Evolutionary conservation across 2,888 invertebrate species (phyloP), one percentile per base, ranked within the genome.

Genomic region (Candidula unifasciata): DNA sequence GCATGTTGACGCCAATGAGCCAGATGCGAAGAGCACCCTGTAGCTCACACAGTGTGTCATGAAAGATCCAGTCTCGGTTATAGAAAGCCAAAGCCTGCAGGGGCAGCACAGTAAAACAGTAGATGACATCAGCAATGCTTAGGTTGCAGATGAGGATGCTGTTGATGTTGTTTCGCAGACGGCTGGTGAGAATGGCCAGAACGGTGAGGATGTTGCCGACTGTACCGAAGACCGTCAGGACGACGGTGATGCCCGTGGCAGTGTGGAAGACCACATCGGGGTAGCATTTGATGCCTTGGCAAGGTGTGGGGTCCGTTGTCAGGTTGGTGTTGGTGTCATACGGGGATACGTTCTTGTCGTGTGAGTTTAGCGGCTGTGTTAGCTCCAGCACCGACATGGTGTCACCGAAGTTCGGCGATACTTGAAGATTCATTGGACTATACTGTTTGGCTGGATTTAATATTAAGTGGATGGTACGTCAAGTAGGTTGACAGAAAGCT

Each of bases 61-160:
- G 76, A 8, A 89, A 86, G 1, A 88, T 87, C 82, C 88, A 87
- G 37, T 87, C 86, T n/a, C 84, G 84, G 69, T 88, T 86, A 77
- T 91, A 89, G 86, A 89, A 91, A 54, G 89, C 88, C 10, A 89
- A 88, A 16, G 91, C 90, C 81, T 91, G 91, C 81, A 91, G 86
- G 5, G 91, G 89, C 69, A 91, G 84, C 30, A 91, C 89, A 0
- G 90, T 83, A 2, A 88, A 84, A 74, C 90, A 91, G 84, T 91
- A 91, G 33, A 91, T 82, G 76, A 90, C 89, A 77, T 90, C 89
- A 30, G 90, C 90, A 74, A 89, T 86, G 78, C 91, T 91, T 78
- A 90, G 88, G 85, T 91, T 90, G 44, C 91, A 90, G 79, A 91
- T 91, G 21, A 91, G 87, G 69, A 91, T 90, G 85, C 91, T 90